These are phyloP conservation scores for Xestoiulus laeticollis DNA, from an alignment of 2,888 invertebrate genomes.

Conservation along the genomic window DNA sequence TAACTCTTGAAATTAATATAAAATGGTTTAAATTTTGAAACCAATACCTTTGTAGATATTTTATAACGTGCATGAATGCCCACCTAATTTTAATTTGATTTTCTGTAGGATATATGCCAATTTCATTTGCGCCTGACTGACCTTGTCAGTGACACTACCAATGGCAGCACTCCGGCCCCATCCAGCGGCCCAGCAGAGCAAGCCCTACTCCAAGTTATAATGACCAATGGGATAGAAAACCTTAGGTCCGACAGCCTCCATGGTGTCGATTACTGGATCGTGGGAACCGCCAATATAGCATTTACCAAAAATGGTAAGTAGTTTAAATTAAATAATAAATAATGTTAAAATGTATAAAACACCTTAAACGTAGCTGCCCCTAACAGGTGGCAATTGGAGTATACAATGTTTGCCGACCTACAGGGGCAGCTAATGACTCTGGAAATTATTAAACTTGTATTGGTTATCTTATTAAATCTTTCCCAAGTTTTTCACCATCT, in stretches of 20 bases:
- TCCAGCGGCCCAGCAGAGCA: background rate
- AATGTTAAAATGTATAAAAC: too few relatives aligned
- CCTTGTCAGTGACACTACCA: background rate
- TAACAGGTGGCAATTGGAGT: too few relatives aligned
- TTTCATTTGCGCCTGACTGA: conserved; percentile 18
- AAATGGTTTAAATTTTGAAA: too few relatives aligned
- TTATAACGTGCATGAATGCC: background rate
- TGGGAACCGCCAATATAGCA: background rate
- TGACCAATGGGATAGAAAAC: conserved; percentile 48
- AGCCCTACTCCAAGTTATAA: background rate
- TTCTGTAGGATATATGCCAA: conserved; percentile 9
- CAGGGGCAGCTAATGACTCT: too few relatives aligned
- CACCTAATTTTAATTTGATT: background rate
- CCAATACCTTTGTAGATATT: too few relatives aligned
- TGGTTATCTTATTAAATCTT: too few relatives aligned
- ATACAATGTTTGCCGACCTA: too few relatives aligned
- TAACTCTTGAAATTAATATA: too few relatives aligned
- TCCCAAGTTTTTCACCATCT: too few relatives aligned
- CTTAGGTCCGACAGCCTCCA: background rate
- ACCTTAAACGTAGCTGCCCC: too few relatives aligned
- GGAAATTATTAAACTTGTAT: too few relatives aligned
- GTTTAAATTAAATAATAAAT: background rate
- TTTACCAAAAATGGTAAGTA: background rate
- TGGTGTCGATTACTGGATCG: conserved; percentile 51
- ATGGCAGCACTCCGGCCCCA: background rate